Conservation (phyloP, 2,888 invertebrate species). For the Cheilosia impressa region DNA sequence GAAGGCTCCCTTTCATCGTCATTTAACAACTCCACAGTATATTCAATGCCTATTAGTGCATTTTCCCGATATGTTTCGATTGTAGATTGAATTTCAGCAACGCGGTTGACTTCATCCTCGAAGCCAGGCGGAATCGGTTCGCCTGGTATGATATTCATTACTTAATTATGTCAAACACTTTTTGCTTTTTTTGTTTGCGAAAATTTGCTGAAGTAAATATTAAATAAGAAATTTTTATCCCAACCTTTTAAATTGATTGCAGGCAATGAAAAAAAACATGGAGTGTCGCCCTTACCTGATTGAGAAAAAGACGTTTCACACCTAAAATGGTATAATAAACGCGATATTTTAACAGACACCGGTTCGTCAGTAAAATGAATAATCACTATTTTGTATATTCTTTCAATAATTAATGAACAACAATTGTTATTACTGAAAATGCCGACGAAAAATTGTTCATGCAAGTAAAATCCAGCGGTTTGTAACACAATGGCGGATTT, state of each 20-base stretch:
- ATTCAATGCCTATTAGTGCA: slow-evolving; percentile 89
- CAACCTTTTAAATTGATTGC: neutral
- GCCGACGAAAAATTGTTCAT: slow-evolving; percentile 8
- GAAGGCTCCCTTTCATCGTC: slow-evolving; percentile 88
- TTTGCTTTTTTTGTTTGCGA: neutral
- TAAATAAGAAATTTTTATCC: slow-evolving; percentile 12
- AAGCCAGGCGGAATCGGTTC: slow-evolving; percentile 90
- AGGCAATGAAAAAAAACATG: slow-evolving; percentile 19
- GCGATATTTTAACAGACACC: neutral
- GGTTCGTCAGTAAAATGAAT: neutral
- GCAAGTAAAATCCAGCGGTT: slow-evolving; percentile 24
- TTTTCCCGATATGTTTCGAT: slow-evolving; percentile 84
- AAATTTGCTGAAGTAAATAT: slow-evolving; percentile 14
- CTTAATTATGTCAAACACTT: slow-evolving; percentile 24
- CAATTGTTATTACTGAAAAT: neutral
- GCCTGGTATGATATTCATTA: slow-evolving; percentile 84
- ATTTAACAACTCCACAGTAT: slow-evolving; percentile 89
- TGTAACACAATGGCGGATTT: slow-evolving; percentile 32
- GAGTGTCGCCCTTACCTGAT: slow-evolving; percentile 31
- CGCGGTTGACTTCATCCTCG: slow-evolving; percentile 86
- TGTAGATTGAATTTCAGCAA: slow-evolving; percentile 84
- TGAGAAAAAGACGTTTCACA: neutral
- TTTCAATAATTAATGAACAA: neutral
- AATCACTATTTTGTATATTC: slow-evolving; percentile 6
- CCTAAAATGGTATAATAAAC: slow-evolving; percentile 8